Evolutionary conservation across 2,888 invertebrate species (phyloP).

Genomic region (Elegia similella): DNA sequence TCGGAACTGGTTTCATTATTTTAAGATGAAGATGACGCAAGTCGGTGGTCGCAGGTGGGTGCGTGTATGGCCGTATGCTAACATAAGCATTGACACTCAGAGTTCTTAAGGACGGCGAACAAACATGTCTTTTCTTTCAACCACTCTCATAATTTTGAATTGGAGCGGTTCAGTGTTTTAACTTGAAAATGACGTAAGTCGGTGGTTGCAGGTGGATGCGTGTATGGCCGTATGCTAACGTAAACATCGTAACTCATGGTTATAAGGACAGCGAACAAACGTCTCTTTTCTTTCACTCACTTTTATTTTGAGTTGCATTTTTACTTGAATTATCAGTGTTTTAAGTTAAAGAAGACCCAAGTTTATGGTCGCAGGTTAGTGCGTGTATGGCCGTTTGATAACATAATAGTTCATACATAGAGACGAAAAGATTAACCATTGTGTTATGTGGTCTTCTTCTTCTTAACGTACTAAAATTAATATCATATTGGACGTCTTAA

Average conservation of each 20-base stretch:
- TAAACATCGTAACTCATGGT: conserved; percentile 42
- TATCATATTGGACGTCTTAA: too few relatives aligned
- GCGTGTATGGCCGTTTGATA: conserved; percentile 50
- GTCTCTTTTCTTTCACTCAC: too few relatives aligned
- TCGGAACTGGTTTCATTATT: conserved; percentile 80
- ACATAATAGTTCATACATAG: too few relatives aligned
- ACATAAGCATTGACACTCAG: conserved; percentile 46
- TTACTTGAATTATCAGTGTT: conserved; percentile 79
- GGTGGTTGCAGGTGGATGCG: conserved; percentile 70
- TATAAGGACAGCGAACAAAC: conserved; percentile 34
- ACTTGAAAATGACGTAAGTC: conserved; percentile 80
- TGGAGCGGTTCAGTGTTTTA: conserved; percentile 79
- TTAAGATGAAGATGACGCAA: conserved; percentile 81
- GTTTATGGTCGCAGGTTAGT: conserved; percentile 72
- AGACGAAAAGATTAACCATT: too few relatives aligned
- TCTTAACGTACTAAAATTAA: too few relatives aligned
- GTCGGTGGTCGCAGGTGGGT: conserved; percentile 72
- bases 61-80: conserved; percentile 50
- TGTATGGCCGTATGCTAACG: conserved; percentile 49
- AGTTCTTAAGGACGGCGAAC: conserved; percentile 36
- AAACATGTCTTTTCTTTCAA: not conserved
- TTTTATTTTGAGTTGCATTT: conserved; percentile 79
- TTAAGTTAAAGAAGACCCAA: conserved; percentile 81
- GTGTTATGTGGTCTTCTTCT: too few relatives aligned
- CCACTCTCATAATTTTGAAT: too few relatives aligned